These are phyloP conservation scores for Platyscapa corneri DNA, from an alignment of 1,140 invertebrate genomes.

Conservation along the genomic window DNA sequence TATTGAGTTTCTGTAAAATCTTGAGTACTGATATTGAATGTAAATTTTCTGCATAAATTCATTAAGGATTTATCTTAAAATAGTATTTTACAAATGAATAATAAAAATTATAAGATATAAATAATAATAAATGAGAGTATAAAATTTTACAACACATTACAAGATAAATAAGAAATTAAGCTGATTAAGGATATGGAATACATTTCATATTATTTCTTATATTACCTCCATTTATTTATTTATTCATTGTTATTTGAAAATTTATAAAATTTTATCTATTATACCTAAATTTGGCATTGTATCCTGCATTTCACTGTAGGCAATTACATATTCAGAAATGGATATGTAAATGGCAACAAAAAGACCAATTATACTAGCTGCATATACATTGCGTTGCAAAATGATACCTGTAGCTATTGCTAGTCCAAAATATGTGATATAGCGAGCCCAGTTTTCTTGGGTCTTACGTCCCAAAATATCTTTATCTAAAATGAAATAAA, in stretches of 20 bases:
- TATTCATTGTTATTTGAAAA: slow-evolving; percentile 15
- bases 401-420: slow-evolving; percentile 88
- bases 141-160: neutral
- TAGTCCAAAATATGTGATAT: slow-evolving; percentile 86
- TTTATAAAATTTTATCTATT: slow-evolving; percentile 36
- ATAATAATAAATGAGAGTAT: neutral
- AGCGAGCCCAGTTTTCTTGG: slow-evolving; percentile 80
- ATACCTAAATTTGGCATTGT: slow-evolving; percentile 62
- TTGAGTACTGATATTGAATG: neutral
- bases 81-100: neutral
- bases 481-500: slow-evolving; percentile 69
- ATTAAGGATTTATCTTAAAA: neutral
- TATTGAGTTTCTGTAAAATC: neutral
- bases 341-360: slow-evolving; percentile 85
- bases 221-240: slow-evolving; percentile 28
- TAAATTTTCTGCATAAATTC: neutral
- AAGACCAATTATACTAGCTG: slow-evolving; percentile 83
- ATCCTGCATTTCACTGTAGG: slow-evolving; percentile 64
- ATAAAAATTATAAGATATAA: neutral
- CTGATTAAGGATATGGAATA: slow-evolving; percentile 34
- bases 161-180: slow-evolving; percentile 31
- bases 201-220: neutral
- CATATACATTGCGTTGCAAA: slow-evolving; percentile 82
- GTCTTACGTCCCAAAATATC: slow-evolving; percentile 68
- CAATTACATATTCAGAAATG: slow-evolving; percentile 83